Base-by-base conservation (phyloP, 1,140 invertebrate genomes). In the Steinernema feltiae region DNA sequence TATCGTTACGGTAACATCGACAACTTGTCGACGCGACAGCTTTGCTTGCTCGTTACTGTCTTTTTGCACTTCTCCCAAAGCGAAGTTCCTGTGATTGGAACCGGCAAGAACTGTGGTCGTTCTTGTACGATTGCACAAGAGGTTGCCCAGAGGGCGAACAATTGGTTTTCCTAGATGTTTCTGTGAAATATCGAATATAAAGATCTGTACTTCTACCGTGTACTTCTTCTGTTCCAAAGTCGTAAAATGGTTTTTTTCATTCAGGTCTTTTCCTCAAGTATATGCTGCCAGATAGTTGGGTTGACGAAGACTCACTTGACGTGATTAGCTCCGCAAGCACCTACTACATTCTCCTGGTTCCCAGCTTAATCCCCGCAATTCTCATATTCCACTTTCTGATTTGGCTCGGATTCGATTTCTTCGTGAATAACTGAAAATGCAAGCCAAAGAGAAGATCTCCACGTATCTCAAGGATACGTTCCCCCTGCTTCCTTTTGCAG, bases 361-460 rank as follows among this genome's bases (percentile, higher is more conserved):
- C 78, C 15, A 74, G 72, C 71, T 72, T 78, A 48, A 63, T 78
- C 30, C 78, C 78, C 30, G 78, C 72, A 53, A 46, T 78, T 30
- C 70, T 79, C 71, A 48, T 77, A 35, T 78, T 73, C 41, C 71
- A 79, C 32, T 74, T 79, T 35, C 69, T 79, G 27, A 78, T 75
- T 46, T 79, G 78, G 78, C 72, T 79, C 17, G 78, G 78, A 53
- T 15, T 48, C 72, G 78, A 79, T 71, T 79, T 78, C 75, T 79
- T 79, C 76, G 72, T 79, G 15, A 79, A 79, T 70, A 79, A 79
- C 75, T 79, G 17, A 53, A 24, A 24, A 78, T 79, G 76, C 69
- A 76, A 21, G 46, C 74, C 46, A 63, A 63, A 27, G 53, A 63
- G 24, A 7, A 3, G 12, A 15, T 79, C 63, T 73, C 75, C 1